phyloP scores from a whole-genome alignment of 2,113 vertebrate species.

The Fulmarus glacialis region DNA sequence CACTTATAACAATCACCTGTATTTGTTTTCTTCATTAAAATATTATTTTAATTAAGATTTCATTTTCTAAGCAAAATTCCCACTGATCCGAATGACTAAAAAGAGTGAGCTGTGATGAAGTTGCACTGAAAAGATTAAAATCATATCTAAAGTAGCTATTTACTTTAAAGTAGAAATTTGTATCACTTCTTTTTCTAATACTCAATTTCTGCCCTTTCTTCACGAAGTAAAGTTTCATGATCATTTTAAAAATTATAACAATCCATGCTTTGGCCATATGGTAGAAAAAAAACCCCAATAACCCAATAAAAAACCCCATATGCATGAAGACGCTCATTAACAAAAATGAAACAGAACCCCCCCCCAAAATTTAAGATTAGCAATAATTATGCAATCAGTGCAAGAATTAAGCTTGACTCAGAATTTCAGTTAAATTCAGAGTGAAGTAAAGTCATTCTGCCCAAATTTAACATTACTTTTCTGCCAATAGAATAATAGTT shows the following conservation, averaged over 20 bases:
- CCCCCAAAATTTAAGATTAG: background rate
- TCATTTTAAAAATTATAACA: background rate
- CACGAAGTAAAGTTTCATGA: background rate
- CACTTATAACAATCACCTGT: background rate
- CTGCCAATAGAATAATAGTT: background rate
- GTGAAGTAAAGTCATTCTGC: background rate
- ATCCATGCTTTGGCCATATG: background rate
- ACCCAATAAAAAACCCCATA: fast-evolving
- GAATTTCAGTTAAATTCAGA: background rate
- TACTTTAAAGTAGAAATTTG: background rate
- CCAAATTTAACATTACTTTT: background rate
- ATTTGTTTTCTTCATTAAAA: slow-evolving; percentile 21
- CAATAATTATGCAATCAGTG: background rate
- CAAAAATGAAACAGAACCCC: background rate
- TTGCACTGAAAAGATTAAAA: background rate
- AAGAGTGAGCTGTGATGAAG: background rate
- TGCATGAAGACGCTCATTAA: background rate
- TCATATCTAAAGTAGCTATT: background rate
- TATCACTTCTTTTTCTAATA: background rate
- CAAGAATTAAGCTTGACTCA: background rate
- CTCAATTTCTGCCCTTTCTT: background rate
- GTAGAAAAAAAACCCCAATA: background rate
- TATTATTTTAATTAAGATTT: background rate
- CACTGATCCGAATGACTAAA: background rate
- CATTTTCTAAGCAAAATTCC: background rate